phyloP scores from a whole-genome alignment of 2,113 vertebrate genomes.

The Oriolus oriolus region DNA sequence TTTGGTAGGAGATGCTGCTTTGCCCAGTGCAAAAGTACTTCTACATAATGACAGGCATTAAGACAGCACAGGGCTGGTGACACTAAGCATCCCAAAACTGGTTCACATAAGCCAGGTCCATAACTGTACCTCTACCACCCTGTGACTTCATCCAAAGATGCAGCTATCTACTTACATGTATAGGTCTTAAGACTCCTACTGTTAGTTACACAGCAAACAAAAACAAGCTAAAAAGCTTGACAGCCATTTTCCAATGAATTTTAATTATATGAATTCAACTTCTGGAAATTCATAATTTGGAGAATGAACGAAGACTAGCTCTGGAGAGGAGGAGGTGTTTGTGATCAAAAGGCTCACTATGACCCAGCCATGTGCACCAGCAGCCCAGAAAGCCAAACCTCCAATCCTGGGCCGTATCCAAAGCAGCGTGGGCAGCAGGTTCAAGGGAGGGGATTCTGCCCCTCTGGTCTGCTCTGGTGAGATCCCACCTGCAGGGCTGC shows the following conservation, averaged over 20 bases:
- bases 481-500: background rate
- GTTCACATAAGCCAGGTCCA: background rate
- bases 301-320: background rate
- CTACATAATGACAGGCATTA: background rate
- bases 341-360: background rate
- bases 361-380: background rate
- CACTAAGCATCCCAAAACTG: background rate
- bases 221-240: background rate
- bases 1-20: background rate
- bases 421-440: background rate
- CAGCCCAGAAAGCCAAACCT: background rate
- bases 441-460: background rate
- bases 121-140: background rate
- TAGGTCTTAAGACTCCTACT: background rate
- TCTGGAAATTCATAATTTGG: background rate
- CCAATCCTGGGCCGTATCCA: background rate
- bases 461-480: background rate
- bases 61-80: background rate
- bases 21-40: background rate
- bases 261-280: background rate
- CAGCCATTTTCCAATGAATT: background rate
- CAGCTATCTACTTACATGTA: background rate
- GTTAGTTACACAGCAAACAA: background rate
- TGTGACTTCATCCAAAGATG: background rate
- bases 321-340: background rate